Evolutionary conservation across 2,797 vertebrate species (phyloP).

Genomic region (Lacerta agilis): DNA sequence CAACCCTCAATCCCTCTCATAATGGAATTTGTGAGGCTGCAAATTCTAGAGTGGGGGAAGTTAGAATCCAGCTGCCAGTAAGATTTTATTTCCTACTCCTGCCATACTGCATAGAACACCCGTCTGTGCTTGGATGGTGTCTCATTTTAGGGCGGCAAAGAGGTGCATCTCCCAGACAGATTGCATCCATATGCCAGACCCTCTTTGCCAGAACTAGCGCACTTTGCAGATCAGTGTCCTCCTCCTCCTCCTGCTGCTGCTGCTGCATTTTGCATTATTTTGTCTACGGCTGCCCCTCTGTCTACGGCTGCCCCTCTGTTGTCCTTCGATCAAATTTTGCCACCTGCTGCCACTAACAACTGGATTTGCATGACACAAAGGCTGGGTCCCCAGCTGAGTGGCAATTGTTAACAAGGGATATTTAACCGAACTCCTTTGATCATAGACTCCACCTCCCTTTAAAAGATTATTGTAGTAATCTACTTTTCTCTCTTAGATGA

Average conservation of each 20-base stretch:
- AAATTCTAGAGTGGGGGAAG: too few species aligned
- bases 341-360: slow-evolving; percentile 23
- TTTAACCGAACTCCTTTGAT: slow-evolving; percentile 17
- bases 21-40: too few species aligned
- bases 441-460: slow-evolving; percentile 9
- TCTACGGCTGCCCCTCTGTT: slow-evolving; percentile 38
- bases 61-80: too few species aligned
- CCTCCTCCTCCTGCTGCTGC: background rate
- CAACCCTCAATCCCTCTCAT: too few species aligned
- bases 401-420: slow-evolving; percentile 17
- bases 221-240: background rate
- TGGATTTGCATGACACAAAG: slow-evolving; percentile 29
- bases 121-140: background rate
- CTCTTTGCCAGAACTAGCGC: background rate
- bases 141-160: background rate
- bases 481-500: slow-evolving; percentile 60
- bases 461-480: slow-evolving; percentile 43
- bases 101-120: too few species aligned
- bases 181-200: background rate
- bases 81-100: too few species aligned
- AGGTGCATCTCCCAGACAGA: background rate
- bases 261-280: slow-evolving; percentile 18
- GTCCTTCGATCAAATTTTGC: slow-evolving; percentile 34
- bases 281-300: slow-evolving; percentile 38
- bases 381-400: background rate